Evolutionary conservation across 1,140 invertebrate genomes (phyloP).

Genomic region (Brachionus rotundiformis): DNA sequence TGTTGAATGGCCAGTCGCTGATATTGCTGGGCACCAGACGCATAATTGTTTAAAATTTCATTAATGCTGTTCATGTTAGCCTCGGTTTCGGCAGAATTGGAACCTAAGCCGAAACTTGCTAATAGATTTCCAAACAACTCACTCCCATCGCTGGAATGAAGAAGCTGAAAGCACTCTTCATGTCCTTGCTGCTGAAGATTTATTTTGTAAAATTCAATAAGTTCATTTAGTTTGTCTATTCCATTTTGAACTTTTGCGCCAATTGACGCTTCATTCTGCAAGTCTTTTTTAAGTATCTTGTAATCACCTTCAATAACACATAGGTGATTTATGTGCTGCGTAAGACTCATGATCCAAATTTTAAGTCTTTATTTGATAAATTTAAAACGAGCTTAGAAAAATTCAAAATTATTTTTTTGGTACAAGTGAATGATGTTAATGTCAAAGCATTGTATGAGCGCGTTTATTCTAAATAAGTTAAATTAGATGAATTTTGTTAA

Average conservation of each 20-base stretch:
- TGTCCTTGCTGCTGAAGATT: slow-evolving; percentile 38
- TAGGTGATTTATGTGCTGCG: slow-evolving; percentile 28
- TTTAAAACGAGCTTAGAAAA: slow-evolving; percentile 40
- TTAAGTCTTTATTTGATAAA: neutral
- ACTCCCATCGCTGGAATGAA: slow-evolving; percentile 21
- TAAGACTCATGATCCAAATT: slow-evolving; percentile 25
- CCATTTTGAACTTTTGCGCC: slow-evolving; percentile 1
- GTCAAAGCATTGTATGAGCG: neutral
- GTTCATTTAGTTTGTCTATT: slow-evolving; percentile 39
- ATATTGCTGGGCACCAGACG: neutral
- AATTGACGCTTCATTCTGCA: neutral
- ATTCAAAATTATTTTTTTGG: neutral
- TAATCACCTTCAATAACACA: slow-evolving; percentile 29
- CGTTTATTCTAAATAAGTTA: slow-evolving; percentile 16
- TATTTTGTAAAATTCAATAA: slow-evolving; percentile 45
- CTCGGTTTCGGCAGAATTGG: neutral
- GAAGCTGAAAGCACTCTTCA: slow-evolving; percentile 30
- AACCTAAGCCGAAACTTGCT: neutral
- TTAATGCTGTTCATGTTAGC: neutral
- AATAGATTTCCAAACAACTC: slow-evolving; percentile 9
- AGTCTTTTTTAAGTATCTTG: slow-evolving; percentile 33
- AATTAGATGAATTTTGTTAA: slow-evolving; percentile 3
- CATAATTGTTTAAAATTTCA: neutral
- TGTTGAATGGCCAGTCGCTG: slow-evolving; percentile 29
- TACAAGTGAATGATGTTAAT: neutral